Evolutionary conservation across 1,140 invertebrate species (phyloP).

Genomic region (Ceratina japonica): DNA sequence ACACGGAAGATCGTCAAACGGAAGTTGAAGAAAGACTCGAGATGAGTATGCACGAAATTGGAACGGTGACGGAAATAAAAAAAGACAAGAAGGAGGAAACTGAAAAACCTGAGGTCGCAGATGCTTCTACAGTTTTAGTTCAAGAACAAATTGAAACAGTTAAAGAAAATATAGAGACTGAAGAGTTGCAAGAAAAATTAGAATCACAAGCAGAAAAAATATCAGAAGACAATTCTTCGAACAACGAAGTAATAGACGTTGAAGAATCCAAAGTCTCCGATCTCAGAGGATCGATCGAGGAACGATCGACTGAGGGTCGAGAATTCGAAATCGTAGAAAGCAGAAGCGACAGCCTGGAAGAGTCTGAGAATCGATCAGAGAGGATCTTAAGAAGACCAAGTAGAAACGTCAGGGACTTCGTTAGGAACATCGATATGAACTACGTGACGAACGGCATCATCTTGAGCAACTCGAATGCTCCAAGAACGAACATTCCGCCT

Average conservation of each 20-base stretch:
- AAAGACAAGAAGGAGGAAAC: neutral
- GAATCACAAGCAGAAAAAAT: too few species aligned
- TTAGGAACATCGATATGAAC: constrained; percentile 32
- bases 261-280: too few species aligned
- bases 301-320: too few species aligned
- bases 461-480: constrained; percentile 29
- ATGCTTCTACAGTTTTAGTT: neutral
- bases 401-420: neutral
- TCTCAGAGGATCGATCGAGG: too few species aligned
- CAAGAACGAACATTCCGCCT: neutral
- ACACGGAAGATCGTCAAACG: neutral
- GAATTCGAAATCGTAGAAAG: neutral
- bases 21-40: neutral
- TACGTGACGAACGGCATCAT: constrained; percentile 10
- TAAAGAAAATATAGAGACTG: too few species aligned
- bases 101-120: neutral
- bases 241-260: too few species aligned
- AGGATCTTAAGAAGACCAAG: neutral
- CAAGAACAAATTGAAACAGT: neutral
- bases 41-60: too few species aligned
- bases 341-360: neutral
- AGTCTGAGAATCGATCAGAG: neutral
- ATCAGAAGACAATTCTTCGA: too few species aligned
- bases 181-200: too few species aligned
- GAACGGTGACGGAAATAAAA: neutral